Evolutionary conservation across 2,113 vertebrate genomes (phyloP).

Genomic region (Semnornis frantzii): DNA sequence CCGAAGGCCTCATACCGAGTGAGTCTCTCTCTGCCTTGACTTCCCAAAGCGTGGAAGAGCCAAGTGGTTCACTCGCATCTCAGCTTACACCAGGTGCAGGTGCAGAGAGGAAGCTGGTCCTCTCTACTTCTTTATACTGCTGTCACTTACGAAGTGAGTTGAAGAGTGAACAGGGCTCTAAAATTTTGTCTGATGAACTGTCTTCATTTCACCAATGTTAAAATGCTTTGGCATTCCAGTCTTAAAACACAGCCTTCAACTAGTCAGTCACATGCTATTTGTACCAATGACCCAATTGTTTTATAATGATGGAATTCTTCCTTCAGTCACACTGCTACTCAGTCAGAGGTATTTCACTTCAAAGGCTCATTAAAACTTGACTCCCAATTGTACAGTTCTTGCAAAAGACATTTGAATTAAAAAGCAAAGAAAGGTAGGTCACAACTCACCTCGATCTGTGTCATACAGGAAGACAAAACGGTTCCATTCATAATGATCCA

Average conservation of each 20-base stretch:
- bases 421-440: background rate
- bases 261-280: background rate
- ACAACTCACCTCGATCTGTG: conserved; percentile 90
- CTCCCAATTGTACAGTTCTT: background rate
- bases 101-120: background rate
- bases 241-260: background rate
- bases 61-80: background rate
- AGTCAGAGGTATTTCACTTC: background rate
- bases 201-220: background rate
- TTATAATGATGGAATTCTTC: background rate
- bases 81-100: background rate
- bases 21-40: background rate
- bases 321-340: background rate
- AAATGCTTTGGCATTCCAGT: background rate
- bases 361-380: background rate
- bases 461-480: conserved; percentile 97
- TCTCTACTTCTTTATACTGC: background rate
- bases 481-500: conserved; percentile 97
- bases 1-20: background rate
- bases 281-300: background rate
- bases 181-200: background rate
- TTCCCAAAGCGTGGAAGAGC: background rate
- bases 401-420: background rate
- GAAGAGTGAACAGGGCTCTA: background rate
- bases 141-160: accelerated